A percentile compares a stretch with the other conserved stretches of the same genome.
These are phyloP conservation scores for Chaenogobius annularis DNA, from an alignment of 2,113 vertebrate genomes.

Conservation along the genomic window DNA sequence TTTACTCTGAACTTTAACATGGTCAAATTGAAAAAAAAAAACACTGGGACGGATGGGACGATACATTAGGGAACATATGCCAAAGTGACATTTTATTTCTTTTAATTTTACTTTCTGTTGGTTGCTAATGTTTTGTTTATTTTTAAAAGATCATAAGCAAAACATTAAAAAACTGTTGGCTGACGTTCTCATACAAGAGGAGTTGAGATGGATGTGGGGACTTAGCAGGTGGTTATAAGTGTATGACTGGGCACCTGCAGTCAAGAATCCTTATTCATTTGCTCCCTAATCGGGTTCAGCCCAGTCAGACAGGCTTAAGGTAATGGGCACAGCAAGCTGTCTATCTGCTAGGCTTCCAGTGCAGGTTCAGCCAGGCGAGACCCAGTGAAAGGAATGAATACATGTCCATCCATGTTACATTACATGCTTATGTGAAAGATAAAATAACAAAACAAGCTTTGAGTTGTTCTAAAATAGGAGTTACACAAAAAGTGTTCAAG, in stretches of 20 bases:
- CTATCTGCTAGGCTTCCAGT: constrained; percentile 45
- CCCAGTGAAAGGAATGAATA: constrained; percentile 1
- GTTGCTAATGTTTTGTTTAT: too few species aligned
- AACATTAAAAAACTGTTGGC: too few species aligned
- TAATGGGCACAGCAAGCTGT: constrained; percentile 54
- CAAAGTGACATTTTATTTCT: too few species aligned
- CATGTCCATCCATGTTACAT: neutral
- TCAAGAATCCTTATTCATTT: constrained; percentile 63
- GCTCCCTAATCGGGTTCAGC: constrained; percentile 56
- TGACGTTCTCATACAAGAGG: constrained; percentile 18
- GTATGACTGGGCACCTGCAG: constrained; percentile 41
- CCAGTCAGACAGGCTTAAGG: constrained; percentile 56
- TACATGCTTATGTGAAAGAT: neutral
- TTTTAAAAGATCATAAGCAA: too few species aligned
- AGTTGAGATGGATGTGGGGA: constrained; percentile 24
- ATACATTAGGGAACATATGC: too few species aligned
- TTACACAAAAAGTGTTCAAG: too few species aligned
- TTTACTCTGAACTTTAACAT: too few species aligned
- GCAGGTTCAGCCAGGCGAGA: constrained; percentile 39
- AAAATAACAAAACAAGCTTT: neutral
- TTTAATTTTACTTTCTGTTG: too few species aligned
- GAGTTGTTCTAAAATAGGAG: neutral
- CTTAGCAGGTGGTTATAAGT: constrained; percentile 68
- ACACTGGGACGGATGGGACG: too few species aligned
- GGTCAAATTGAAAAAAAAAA: too few species aligned